Evolutionary conservation across 2,888 invertebrate species (phyloP), one percentile per base, ranked within the genome.

Genomic region (Julus scanicus): DNA sequence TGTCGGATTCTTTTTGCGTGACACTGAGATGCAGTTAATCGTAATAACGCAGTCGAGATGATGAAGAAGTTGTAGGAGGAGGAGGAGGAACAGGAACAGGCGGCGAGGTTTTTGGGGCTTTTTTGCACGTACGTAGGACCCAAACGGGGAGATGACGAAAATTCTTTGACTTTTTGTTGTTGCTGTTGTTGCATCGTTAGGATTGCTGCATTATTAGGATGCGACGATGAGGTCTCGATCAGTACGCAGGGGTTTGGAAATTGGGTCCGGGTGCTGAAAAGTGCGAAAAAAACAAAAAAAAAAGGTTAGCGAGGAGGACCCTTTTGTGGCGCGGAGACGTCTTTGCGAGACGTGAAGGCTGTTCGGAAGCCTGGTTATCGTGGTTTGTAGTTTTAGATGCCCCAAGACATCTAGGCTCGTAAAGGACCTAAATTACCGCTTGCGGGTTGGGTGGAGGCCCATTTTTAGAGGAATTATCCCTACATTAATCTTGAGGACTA

Each of bases 191-290:
- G 63, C 63, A 63, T 63, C 63, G 17, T 63, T 17, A 49, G 49
- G 63, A 63, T 63, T n/a, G 63, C 63, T 63, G 63, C 63, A 63
- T 63, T 63, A 63, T 63, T 63, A 63, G 80, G 20, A 95, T 92
- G 95, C 95, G 90, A 94, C 94, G 91, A 94, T 95, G 94, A 93
- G 49, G 63, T 3, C n/a, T 20, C 63, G 6, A 90, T 91, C 91
- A 93, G 90, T 93, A 93, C 44, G 93, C 92, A 3, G 92, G 92
- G 57, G 92, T 91, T 89, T 92, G 92, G 90, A 92, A 93, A 92
- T 94, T 94, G 91, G 90, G 91, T 29, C 91, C 90, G 88, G 91
- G 89, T 89, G 90, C 89, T 90, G 89, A 4, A 89, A 89, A 89
- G 88, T 84, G 85, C 87, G n/a, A 84, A 39, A 88, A 71, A 20